Evolutionary conservation across 2,797 vertebrate genomes (phyloP).

Genomic region (Hydrophis major): DNA sequence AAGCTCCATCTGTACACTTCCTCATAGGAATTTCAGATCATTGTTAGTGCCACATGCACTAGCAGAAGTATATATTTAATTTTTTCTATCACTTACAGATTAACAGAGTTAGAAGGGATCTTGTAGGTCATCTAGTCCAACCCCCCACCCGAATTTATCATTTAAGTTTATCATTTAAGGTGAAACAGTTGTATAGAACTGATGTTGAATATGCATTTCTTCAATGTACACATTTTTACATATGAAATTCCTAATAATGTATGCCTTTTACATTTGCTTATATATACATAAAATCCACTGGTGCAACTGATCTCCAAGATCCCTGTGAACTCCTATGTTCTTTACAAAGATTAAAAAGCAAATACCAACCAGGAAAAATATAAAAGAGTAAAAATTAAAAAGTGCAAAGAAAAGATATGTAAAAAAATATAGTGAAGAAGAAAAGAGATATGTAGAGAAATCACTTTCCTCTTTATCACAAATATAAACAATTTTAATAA

Average conservation of each 20-base stretch:
- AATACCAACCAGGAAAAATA: background rate
- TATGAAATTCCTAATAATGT: background rate
- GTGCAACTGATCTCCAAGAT: background rate
- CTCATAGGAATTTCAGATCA: background rate
- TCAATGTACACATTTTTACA: background rate
- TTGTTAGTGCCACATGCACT: background rate
- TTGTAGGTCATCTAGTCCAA: too few relatives aligned
- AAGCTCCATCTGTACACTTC: background rate
- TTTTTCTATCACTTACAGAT: background rate
- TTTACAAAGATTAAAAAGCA: background rate
- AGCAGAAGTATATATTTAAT: background rate
- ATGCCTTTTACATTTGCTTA: background rate
- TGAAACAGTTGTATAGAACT: background rate
- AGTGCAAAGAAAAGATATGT: background rate
- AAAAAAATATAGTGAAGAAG: background rate
- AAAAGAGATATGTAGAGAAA: background rate
- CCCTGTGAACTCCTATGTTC: background rate
- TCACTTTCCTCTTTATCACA: background rate
- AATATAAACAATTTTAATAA: background rate
- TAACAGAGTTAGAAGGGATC: too few relatives aligned
- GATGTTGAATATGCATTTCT: background rate
- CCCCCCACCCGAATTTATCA: background rate
- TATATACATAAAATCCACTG: background rate
- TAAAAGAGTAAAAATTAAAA: background rate
- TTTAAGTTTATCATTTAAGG: background rate